Conservation (phyloP, 2,888 invertebrate species). For the Platypus cylindrus region DNA sequence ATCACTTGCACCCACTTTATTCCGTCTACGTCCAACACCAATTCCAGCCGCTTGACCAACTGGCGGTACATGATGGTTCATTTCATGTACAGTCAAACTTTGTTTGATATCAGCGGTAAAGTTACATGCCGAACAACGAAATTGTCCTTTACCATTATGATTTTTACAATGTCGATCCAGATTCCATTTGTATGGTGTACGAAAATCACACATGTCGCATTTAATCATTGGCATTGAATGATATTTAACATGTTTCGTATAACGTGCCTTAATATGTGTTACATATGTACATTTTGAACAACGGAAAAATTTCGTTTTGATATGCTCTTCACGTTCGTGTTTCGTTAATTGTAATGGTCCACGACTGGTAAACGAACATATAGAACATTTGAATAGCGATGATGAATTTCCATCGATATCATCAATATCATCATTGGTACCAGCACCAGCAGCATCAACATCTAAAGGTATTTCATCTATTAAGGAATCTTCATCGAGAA, state of each 20-base stretch:
- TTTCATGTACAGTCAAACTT: slow-evolving; percentile 81
- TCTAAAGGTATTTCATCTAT: slow-evolving; percentile 25
- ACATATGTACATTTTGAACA: slow-evolving; percentile 85
- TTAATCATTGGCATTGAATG: slow-evolving; percentile 92
- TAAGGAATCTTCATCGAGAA: slow-evolving; percentile 29
- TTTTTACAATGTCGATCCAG: slow-evolving; percentile 87
- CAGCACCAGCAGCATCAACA: neutral
- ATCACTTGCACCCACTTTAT: slow-evolving; percentile 65
- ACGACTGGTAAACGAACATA: slow-evolving; percentile 54
- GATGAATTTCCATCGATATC: slow-evolving; percentile 23
- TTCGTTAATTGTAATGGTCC: slow-evolving; percentile 50
- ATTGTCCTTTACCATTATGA: slow-evolving; percentile 75
- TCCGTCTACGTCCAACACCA: slow-evolving; percentile 46
- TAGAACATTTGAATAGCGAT: slow-evolving; percentile 43
- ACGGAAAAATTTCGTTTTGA: slow-evolving; percentile 64
- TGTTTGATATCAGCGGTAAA: slow-evolving; percentile 87
- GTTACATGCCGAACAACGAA: slow-evolving; percentile 76
- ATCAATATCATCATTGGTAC: slow-evolving; percentile 25
- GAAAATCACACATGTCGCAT: slow-evolving; percentile 86
- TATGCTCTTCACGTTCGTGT: slow-evolving; percentile 65
- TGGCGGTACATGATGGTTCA: slow-evolving; percentile 78
- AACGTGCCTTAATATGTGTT: slow-evolving; percentile 79
- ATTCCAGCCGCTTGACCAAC: slow-evolving; percentile 53
- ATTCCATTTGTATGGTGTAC: slow-evolving; percentile 87
- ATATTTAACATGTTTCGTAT: slow-evolving; percentile 85